Percentiles rank a stretch among this genome's conserved stretches.
Evolutionary conservation across 1,140 invertebrate species (phyloP).

Genomic region (Venturia canescens): DNA sequence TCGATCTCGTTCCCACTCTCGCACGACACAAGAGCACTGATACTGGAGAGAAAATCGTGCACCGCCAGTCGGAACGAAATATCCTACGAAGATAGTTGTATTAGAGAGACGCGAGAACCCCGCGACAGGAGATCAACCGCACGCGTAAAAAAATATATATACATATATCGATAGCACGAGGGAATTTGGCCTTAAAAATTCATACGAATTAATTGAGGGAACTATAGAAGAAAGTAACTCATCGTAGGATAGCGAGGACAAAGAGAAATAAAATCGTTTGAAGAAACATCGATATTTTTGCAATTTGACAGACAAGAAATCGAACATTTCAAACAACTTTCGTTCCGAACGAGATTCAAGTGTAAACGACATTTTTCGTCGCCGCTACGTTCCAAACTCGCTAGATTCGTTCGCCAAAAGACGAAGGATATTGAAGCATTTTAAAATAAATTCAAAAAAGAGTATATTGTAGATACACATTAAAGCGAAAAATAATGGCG

Average conservation of each 20-base stretch:
- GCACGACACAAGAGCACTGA: background rate
- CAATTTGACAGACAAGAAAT: too few relatives aligned
- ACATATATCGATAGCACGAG: background rate
- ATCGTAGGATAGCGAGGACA: too few relatives aligned
- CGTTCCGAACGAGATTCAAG: too few relatives aligned
- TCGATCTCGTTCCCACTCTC: background rate
- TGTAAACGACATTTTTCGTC: background rate
- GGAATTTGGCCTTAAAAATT: background rate
- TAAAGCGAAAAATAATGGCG: constrained; percentile 67
- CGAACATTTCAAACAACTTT: too few relatives aligned
- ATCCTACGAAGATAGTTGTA: constrained; percentile 3
- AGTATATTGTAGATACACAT: background rate
- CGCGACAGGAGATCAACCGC: background rate
- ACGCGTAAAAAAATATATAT: background rate
- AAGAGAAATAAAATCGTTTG: too few relatives aligned
- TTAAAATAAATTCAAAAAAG: background rate
- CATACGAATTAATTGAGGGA: background rate
- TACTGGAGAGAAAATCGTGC: background rate
- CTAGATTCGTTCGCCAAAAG: background rate
- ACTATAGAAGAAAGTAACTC: background rate
- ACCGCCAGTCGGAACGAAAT: constrained; percentile 6
- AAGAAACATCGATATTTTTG: too few relatives aligned
- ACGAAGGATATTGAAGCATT: background rate
- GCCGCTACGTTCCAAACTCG: background rate
- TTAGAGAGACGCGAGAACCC: constrained; percentile 3